Percentiles rank a stretch among this genome's conserved stretches.
Evolutionary conservation across 2,888 invertebrate species (phyloP).

Genomic region (Rhagium mordax): DNA sequence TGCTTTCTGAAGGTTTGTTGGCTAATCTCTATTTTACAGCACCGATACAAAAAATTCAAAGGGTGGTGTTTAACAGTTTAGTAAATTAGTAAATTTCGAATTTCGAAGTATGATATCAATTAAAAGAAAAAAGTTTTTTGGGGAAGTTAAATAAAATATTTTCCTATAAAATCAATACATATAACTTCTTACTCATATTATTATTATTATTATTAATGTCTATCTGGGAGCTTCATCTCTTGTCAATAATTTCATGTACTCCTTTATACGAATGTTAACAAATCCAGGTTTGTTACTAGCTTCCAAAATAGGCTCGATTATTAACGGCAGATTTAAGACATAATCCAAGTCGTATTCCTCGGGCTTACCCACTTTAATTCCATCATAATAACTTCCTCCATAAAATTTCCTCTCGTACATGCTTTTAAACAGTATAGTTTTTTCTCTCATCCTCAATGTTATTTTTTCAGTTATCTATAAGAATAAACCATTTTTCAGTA

Average conservation of each 20-base stretch:
- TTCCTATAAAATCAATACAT: too few species aligned
- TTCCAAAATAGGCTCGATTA: conserved; percentile 66
- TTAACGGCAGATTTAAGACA: conserved; percentile 72
- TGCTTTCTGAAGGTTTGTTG: too few species aligned
- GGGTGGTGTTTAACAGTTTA: too few species aligned
- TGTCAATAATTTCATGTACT: conserved; percentile 21
- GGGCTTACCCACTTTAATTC: conserved; percentile 74
- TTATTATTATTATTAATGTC: too few species aligned
- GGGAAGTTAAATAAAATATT: too few species aligned
- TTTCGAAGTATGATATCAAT: too few species aligned
- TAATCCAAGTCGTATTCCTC: conserved; percentile 78
- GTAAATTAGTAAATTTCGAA: too few species aligned
- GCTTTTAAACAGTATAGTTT: conserved; percentile 61
- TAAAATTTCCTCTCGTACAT: conserved; percentile 66
- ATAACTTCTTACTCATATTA: conserved; percentile 49
- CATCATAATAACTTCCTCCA: conserved; percentile 77
- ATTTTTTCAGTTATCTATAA: conserved; percentile 58
- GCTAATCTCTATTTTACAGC: too few species aligned
- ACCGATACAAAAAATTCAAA: too few species aligned
- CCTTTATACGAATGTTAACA: conserved; percentile 68
- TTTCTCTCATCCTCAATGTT: conserved; percentile 60
- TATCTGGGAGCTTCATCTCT: conserved; percentile 30
- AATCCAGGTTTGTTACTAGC: conserved; percentile 68
- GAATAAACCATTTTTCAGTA: not conserved
- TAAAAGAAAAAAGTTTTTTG: too few species aligned